Percentiles rank a stretch among this genome's conserved stretches.
phyloP scores from a whole-genome alignment of 2,113 vertebrate genomes.

The Sinocyclocheilus anshuiensis region DNA sequence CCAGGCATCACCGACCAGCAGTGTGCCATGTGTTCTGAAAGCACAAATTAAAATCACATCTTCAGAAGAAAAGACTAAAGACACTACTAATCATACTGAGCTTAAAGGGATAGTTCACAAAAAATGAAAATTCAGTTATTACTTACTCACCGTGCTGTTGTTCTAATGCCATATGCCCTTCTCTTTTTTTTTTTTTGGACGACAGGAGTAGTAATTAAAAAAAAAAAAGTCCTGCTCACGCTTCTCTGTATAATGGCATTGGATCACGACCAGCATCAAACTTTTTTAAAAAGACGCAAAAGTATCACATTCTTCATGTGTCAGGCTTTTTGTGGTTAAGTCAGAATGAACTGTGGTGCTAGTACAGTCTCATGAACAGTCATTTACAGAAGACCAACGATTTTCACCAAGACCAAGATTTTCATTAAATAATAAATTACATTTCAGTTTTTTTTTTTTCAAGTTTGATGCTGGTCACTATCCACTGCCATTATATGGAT shows the following conservation, averaged over 20 bases:
- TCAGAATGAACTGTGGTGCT: not conserved
- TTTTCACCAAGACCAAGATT: not conserved
- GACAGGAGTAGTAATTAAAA: too few relatives aligned
- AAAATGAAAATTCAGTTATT: too few relatives aligned
- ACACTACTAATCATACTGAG: not conserved
- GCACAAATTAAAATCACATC: not conserved
- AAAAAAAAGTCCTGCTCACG: too few relatives aligned
- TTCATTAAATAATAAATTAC: not conserved
- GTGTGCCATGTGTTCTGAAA: conserved; percentile 83
- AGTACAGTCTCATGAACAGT: not conserved
- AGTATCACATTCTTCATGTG: not conserved
- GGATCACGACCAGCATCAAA: not conserved
- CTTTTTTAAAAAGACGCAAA: not conserved
- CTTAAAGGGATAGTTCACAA: not conserved
- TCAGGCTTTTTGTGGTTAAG: too few relatives aligned
- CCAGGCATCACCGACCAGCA: conserved; percentile 88
- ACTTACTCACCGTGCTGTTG: too few relatives aligned
- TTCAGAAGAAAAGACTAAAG: not conserved
- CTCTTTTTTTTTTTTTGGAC: too few relatives aligned
- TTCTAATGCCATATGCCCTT: too few relatives aligned
- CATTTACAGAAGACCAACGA: not conserved
- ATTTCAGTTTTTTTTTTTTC: not conserved
- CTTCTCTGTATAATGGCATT: too few relatives aligned
- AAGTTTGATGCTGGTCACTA: too few relatives aligned
- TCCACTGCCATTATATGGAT: too few relatives aligned